A percentile compares a stretch with the other conserved stretches of the same genome.
These are phyloP conservation scores for Tanaodytes sp. DNA, from an alignment of 2,888 invertebrate species.

Conservation along the genomic window DNA sequence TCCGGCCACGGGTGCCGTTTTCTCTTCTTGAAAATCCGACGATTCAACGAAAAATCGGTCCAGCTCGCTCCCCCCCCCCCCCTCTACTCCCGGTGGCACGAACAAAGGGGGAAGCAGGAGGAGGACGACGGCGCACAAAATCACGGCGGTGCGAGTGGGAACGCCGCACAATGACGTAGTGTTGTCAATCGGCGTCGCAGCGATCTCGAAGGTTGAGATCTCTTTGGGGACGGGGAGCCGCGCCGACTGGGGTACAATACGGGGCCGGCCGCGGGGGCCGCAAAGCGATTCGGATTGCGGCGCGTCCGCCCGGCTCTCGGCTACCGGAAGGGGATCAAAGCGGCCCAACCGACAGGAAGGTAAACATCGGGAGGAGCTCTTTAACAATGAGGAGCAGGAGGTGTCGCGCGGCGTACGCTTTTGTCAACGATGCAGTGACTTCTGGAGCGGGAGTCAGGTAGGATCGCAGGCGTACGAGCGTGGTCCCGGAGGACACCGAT, in stretches of 20 bases:
- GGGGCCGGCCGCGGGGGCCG: conserved; percentile 18
- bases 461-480: conserved; percentile 2
- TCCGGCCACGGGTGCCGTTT: conserved; percentile 44
- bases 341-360: conserved; percentile 17
- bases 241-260: conserved; percentile 61
- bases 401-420: conserved; percentile 17
- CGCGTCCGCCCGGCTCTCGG: conserved; percentile 5
- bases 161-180: conserved; percentile 61
- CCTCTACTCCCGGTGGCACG: background rate
- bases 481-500: background rate
- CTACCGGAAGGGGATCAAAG: conserved; percentile 43
- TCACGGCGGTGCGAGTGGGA: too few species aligned
- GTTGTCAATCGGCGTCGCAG: conserved; percentile 58
- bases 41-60: conserved; percentile 44
- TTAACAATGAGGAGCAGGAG: conserved; percentile 24
- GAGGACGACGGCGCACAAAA: too few species aligned
- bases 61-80: conserved; percentile 1
- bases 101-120: too few species aligned
- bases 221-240: conserved; percentile 55
- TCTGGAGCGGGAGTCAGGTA: conserved; percentile 35
- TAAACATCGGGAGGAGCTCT: conserved; percentile 26
- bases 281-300: background rate
- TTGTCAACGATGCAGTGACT: conserved; percentile 43
- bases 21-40: conserved; percentile 46
- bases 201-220: conserved; percentile 55